Base-by-base conservation (phyloP, 2,888 invertebrate species). In the Nasonia oneida region DNA sequence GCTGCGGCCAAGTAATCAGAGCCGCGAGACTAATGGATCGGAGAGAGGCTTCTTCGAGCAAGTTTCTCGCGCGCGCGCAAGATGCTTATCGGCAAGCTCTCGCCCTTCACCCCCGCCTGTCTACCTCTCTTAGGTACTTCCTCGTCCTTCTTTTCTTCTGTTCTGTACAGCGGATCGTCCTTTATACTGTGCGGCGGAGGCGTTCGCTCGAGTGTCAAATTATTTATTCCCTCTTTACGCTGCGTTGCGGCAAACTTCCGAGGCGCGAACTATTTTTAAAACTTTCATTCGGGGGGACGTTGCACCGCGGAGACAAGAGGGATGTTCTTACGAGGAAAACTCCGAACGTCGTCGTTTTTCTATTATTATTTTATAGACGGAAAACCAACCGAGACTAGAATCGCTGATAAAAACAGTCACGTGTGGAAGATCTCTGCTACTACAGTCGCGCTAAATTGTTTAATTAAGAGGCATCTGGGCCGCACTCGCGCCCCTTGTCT, bases 21-120 rank as follows among this genome's bases (percentile, higher is more conserved):
- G 87, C 88, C 84, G 81, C 83, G 85, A 87, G 87, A 88, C 89
- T 90, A 90, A 90, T 89, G 89, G 88, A 88, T 85, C 87, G 79
- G 37, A 79, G 81, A n/a, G 79, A 67, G 70, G 53, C 78, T 61
- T 47, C 57, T 70, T 75, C 75, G 33, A 50, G 8, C 61, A 29
- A 78, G 73, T 61, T 84, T 67, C 57, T n/a, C n/a, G 29, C 74
- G 61, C n/a, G 23, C 39, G 57, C 23, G 37, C n/a, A 70, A 86
- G 83, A 86, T 86, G 74, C 81, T 81, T 86, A 86, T 86, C 86
- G 74, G 37, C 23, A n/a, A 61, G n/a, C 23, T 61, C n/a, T 61
- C n/a, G 23, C 57, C n/a, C 47, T 33, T 71, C 57, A 18, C 73
- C 53, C 70, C 50, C 53, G 5, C 37, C 57, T 61, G 15, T n/a